phyloP scores from a whole-genome alignment of 1,140 invertebrate species.

The Yoshiicerus persimilis region DNA sequence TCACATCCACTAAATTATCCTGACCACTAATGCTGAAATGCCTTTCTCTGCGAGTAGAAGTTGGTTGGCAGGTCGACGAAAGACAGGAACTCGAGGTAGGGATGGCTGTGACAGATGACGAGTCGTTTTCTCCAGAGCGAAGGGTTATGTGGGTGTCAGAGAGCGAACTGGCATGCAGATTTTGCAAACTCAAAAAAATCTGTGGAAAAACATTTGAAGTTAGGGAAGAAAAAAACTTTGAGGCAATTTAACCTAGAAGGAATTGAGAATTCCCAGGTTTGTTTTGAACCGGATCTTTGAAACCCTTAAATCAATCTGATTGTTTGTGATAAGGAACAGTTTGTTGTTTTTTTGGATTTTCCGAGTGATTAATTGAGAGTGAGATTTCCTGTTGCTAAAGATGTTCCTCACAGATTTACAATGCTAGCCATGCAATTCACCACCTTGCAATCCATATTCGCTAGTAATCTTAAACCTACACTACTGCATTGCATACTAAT shows the following conservation, averaged over 20 bases:
- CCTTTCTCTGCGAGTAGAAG: constrained; percentile 26
- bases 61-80: constrained; percentile 31
- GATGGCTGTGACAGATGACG: not conserved
- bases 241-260: not conserved
- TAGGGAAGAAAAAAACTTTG: not conserved
- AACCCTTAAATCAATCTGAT: constrained; percentile 16
- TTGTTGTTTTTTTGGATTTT: constrained; percentile 8
- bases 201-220: not conserved
- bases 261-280: not conserved
- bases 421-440: not conserved
- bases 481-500: constrained; percentile 13
- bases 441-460: not conserved
- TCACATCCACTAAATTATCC: constrained; percentile 53
- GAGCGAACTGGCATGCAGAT: constrained; percentile 9
- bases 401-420: not conserved
- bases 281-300: not conserved
- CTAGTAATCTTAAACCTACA: not conserved
- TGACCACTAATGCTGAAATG: constrained; percentile 33
- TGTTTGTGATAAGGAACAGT: not conserved
- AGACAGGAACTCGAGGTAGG: constrained; percentile 22
- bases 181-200: constrained; percentile 39
- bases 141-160: not conserved
- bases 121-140: not conserved
- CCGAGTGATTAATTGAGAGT: not conserved
- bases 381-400: not conserved